phyloP scores from a whole-genome alignment of 2,797 vertebrate genomes.

The Myiotriccus ornatus region DNA sequence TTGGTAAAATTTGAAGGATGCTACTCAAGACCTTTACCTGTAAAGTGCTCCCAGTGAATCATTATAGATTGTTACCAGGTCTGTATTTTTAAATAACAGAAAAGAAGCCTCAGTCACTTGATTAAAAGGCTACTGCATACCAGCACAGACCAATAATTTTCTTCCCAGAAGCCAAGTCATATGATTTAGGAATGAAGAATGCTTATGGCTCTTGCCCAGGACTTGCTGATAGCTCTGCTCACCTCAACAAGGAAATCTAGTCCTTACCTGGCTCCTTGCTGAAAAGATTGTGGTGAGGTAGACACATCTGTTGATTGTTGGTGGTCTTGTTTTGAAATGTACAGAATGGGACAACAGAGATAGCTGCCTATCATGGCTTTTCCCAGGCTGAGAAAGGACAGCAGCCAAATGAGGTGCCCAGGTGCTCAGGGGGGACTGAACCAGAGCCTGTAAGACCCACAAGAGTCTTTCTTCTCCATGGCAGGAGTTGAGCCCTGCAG shows the following conservation, averaged over 20 bases:
- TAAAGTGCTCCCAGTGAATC: not conserved
- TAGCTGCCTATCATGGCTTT: not conserved
- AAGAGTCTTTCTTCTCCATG: not conserved
- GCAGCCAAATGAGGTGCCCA: not conserved
- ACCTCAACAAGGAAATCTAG: not conserved
- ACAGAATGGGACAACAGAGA: not conserved
- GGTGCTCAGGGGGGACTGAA: not conserved
- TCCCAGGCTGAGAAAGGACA: not conserved
- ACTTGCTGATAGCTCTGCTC: not conserved
- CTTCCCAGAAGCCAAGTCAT: not conserved
- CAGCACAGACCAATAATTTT: not conserved
- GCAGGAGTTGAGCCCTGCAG: not conserved
- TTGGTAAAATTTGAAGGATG: not conserved
- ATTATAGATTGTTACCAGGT: not conserved
- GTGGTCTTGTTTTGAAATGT: not conserved
- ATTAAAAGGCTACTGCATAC: slow-evolving; percentile 4
- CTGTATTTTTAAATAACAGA: not conserved
- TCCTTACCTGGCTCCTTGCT: not conserved
- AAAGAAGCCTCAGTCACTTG: not conserved
- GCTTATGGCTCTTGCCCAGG: not conserved
- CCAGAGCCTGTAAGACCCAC: not conserved
- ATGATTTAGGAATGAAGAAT: not conserved
- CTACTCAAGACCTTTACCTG: not conserved
- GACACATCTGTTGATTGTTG: not conserved
- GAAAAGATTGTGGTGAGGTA: not conserved